A percentile compares a stretch with the other conserved stretches of the same genome.
Conservation (phyloP, 1,140 invertebrate genomes). For the Heliconius melpomene region DNA sequence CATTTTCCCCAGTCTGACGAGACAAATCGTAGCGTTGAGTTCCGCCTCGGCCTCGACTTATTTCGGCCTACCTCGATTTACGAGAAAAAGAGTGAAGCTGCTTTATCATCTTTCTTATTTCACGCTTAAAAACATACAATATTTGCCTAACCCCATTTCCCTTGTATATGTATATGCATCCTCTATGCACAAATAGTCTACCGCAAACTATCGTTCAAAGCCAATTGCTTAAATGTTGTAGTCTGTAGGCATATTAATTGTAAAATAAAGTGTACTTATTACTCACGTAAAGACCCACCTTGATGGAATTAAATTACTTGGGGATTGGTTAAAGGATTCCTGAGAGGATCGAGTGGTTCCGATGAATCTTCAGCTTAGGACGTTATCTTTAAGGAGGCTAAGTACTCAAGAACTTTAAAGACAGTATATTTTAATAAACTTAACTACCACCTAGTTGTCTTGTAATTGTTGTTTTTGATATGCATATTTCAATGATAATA, state of each 20-base stretch:
- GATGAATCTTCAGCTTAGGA: not conserved
- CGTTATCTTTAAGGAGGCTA: not conserved
- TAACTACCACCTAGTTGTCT: not conserved
- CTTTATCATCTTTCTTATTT: too few relatives aligned
- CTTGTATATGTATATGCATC: too few relatives aligned
- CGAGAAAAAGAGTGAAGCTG: too few relatives aligned
- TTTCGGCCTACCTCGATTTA: too few relatives aligned
- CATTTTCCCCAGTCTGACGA: too few relatives aligned
- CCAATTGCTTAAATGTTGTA: not conserved
- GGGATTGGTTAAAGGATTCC: not conserved
- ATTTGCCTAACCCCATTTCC: too few relatives aligned
- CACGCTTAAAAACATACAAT: too few relatives aligned
- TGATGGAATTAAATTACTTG: slow-evolving; percentile 4
- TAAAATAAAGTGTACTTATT: slow-evolving; percentile 3
- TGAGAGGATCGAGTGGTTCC: slow-evolving; percentile 10
- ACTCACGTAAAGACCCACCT: not conserved
- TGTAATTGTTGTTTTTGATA: not conserved
- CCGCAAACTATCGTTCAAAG: not conserved
- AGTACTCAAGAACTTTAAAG: not conserved
- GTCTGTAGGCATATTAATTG: not conserved
- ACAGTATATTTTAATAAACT: slow-evolving; percentile 1
- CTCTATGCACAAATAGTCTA: not conserved
- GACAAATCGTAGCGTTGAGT: too few relatives aligned
- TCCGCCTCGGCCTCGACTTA: too few relatives aligned
- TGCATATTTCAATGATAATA: not conserved